phyloP scores from a whole-genome alignment of 2,797 vertebrate genomes.

The Lithobates sylvaticus region DNA sequence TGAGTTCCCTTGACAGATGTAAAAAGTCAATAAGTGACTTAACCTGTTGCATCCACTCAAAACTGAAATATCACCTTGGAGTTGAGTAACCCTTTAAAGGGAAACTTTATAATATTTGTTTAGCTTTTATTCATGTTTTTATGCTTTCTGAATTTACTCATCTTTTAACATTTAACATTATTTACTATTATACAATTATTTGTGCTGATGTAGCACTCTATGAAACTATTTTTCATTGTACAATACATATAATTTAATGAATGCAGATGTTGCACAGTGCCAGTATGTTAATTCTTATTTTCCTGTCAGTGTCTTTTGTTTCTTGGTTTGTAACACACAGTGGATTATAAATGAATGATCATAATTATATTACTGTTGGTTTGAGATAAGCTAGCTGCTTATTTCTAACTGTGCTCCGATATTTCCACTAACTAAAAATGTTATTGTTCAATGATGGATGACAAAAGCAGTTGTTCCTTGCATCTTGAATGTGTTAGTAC shows the following conservation, averaged over 20 bases:
- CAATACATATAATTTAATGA: not conserved
- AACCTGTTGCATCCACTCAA: no score
- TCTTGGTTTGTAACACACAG: constrained; percentile 22
- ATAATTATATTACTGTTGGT: constrained; percentile 44
- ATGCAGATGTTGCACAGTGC: not conserved
- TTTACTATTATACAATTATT: not conserved
- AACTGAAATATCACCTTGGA: no score
- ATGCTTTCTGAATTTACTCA: not conserved
- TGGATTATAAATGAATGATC: constrained; percentile 46
- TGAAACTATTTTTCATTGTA: not conserved
- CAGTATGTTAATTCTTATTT: constrained; percentile 9
- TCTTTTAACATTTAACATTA: not conserved
- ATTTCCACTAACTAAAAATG: constrained; percentile 28
- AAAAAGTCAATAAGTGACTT: no score
- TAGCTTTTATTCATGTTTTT: not conserved
- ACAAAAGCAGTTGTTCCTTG: constrained; percentile 41
- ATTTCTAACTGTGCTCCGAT: constrained; percentile 40
- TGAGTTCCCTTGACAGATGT: no score
- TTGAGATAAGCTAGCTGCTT: constrained; percentile 41
- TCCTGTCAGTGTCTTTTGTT: constrained; percentile 21
- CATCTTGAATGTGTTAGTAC: constrained; percentile 28
- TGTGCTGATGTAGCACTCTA: not conserved
- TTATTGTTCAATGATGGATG: constrained; percentile 40
- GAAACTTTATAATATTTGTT: not conserved
- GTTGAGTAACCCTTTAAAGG: not conserved